phyloP scores from a whole-genome alignment of 2,113 vertebrate species.

The Rhodinocichla rosea region DNA sequence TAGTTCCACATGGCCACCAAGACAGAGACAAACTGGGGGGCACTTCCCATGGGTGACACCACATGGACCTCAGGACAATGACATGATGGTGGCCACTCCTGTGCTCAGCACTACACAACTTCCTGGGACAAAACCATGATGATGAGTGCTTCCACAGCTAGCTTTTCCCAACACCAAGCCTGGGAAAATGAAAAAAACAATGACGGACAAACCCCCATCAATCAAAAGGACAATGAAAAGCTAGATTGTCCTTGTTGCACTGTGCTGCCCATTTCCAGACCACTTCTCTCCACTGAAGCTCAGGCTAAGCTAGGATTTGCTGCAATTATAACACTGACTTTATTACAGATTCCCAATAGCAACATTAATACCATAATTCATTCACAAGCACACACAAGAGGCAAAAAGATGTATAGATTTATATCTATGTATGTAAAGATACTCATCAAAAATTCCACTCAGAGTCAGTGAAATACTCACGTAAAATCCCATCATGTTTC shows the following conservation, averaged over 20 bases:
- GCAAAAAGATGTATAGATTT: neutral
- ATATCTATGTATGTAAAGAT: neutral
- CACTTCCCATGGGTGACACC: neutral
- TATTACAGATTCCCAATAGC: neutral
- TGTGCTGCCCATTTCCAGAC: neutral
- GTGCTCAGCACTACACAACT: accelerated
- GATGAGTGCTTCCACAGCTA: neutral
- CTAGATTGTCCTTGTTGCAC: neutral
- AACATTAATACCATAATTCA: neutral
- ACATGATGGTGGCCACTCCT: neutral
- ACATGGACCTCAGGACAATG: neutral
- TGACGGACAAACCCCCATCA: accelerated
- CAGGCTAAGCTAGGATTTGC: neutral
- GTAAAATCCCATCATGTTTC: neutral
- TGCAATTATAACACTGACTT: neutral
- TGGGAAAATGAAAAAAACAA: neutral
- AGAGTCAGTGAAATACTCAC: neutral
- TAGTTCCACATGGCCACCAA: accelerated
- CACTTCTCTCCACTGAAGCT: neutral
- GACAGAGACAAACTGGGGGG: neutral
- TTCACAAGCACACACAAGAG: neutral
- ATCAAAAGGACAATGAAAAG: neutral
- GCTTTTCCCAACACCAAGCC: neutral
- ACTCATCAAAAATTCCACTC: neutral
- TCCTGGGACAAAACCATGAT: accelerated